Evolutionary conservation across 2,888 invertebrate species (phyloP).

Genomic region (Drosophila pegasa): DNA sequence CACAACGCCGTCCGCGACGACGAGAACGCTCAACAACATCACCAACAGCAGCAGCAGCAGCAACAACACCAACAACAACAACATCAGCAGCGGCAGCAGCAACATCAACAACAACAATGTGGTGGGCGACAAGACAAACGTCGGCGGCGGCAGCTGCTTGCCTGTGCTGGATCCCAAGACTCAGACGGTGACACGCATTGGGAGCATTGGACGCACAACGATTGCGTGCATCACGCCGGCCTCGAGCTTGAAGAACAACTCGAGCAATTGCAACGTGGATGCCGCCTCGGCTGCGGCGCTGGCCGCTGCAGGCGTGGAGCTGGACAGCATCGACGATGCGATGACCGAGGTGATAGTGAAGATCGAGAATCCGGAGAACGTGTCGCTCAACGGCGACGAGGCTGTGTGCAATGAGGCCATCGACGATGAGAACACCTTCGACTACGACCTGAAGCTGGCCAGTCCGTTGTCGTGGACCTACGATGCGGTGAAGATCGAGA

Average conservation of each 20-base stretch:
- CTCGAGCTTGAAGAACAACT: slow-evolving; percentile 53
- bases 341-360: slow-evolving; percentile 84
- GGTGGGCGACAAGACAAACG: slow-evolving; percentile 20
- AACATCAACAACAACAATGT: slow-evolving; percentile 25
- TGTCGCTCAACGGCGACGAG: slow-evolving; percentile 77
- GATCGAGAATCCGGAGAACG: slow-evolving; percentile 79
- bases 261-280: slow-evolving; percentile 73
- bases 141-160: slow-evolving; percentile 43
- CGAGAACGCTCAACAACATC: slow-evolving; percentile 43
- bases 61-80: slow-evolving; percentile 27
- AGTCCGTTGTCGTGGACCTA: slow-evolving; percentile 85
- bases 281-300: slow-evolving; percentile 77
- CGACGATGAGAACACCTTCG: slow-evolving; percentile 77
- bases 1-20: slow-evolving; percentile 30
- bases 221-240: slow-evolving; percentile 82
- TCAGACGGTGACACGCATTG: slow-evolving; percentile 78
- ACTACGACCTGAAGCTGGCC: slow-evolving; percentile 84
- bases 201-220: slow-evolving; percentile 82
- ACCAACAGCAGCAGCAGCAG: slow-evolving; percentile 20
- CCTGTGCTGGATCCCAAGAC: slow-evolving; percentile 51
- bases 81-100: slow-evolving; percentile 31
- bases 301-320: slow-evolving; percentile 81
- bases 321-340: slow-evolving; percentile 81
- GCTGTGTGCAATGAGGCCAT: slow-evolving; percentile 76
- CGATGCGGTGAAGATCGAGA: slow-evolving; percentile 84